Evolutionary conservation across 2,888 invertebrate genomes (phyloP).

Genomic region (Coenonympha arcania): DNA sequence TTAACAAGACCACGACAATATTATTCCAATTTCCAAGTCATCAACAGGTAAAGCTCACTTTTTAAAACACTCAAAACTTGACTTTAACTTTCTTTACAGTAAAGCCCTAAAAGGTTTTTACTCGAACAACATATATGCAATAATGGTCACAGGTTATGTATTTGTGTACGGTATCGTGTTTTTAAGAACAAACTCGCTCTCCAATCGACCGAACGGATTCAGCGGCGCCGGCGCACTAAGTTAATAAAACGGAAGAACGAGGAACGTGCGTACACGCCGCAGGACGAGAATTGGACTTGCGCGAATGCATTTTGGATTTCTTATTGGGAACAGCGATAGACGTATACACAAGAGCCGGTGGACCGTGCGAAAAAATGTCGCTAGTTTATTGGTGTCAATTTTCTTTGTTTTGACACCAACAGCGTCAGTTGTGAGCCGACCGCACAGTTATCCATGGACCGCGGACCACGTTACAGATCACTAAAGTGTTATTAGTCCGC

Average conservation of each 20-base stretch:
- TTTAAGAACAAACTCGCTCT: constrained; percentile 42
- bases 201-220: constrained; percentile 59
- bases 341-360: no score
- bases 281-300: constrained; percentile 50
- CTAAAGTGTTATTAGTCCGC: no score
- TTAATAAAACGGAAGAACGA: constrained; percentile 9
- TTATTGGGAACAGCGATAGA: constrained; percentile 47
- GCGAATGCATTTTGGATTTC: constrained; percentile 55
- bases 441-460: no score
- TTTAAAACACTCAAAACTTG: constrained; percentile 21
- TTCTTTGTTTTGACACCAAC: no score
- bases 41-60: constrained; percentile 12
- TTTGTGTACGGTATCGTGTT: constrained; percentile 41
- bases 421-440: no score
- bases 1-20: background rate
- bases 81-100: constrained; percentile 22
- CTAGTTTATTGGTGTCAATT: no score
- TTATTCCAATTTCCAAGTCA: background rate
- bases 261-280: constrained; percentile 29
- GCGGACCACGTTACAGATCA: no score
- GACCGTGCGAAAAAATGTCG: no score
- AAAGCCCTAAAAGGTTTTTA: constrained; percentile 31
- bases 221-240: constrained; percentile 58
- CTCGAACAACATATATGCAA: constrained; percentile 28
- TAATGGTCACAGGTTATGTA: constrained; percentile 17